phyloP scores from a whole-genome alignment of 2,888 invertebrate genomes.

The Rhingia campestris region DNA sequence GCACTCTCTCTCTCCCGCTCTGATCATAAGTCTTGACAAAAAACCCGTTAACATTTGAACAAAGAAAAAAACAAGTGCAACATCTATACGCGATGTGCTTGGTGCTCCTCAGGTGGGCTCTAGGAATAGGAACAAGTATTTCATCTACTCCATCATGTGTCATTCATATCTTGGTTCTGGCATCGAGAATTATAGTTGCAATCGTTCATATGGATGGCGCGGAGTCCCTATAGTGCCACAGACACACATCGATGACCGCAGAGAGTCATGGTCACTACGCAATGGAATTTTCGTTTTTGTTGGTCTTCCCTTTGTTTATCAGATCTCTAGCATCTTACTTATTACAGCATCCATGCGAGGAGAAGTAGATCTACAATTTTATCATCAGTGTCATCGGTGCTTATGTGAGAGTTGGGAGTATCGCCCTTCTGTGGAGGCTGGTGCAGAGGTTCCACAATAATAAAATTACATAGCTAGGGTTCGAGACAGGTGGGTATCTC shows the following conservation, averaged over 20 bases:
- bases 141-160: slow-evolving; percentile 69
- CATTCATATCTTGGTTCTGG: slow-evolving; percentile 64
- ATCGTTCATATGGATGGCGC: slow-evolving; percentile 41
- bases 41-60: slow-evolving; percentile 8
- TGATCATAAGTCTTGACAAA: not conserved
- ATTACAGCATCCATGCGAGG: slow-evolving; percentile 8
- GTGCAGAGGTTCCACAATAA: slow-evolving; percentile 6
- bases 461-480: slow-evolving; percentile 42
- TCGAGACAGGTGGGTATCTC: slow-evolving; percentile 52
- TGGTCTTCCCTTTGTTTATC: slow-evolving; percentile 25
- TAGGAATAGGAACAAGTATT: slow-evolving; percentile 34
- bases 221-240: slow-evolving; percentile 3
- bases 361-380: slow-evolving; percentile 51
- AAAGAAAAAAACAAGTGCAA: slow-evolving; percentile 32
- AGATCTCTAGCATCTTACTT: slow-evolving; percentile 49
- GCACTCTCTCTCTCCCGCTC: too few relatives aligned
- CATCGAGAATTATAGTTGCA: slow-evolving; percentile 62
- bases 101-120: slow-evolving; percentile 46
- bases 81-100: not conserved
- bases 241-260: slow-evolving; percentile 40
- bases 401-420: not conserved
- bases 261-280: slow-evolving; percentile 49
- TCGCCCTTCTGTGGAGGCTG: slow-evolving; percentile 32
- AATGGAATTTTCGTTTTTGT: slow-evolving; percentile 42
- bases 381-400: slow-evolving; percentile 43